Base-by-base conservation (phyloP, 1,140 invertebrate genomes). In the Pteromalus puparum region DNA sequence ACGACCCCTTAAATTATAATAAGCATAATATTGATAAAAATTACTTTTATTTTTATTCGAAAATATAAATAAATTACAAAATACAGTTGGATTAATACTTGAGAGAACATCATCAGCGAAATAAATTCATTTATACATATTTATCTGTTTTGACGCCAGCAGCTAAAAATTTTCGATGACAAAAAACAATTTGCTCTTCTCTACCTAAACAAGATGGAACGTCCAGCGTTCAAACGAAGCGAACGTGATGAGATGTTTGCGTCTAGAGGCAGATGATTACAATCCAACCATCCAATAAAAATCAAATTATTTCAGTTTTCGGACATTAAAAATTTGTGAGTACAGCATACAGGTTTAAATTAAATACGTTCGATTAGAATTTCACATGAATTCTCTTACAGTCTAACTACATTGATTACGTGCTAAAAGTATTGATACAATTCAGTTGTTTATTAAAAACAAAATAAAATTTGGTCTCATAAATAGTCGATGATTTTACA, bases 31-130 rank as follows among this genome's bases (percentile, higher is more conserved):
- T 90, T 89, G 88, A 90, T 91, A 91, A 92, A 92, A 92, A 91
- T 92, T 88, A 90, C 86, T 89, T 92, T 91, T 92, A 91, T 91
- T 90, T 87, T 91, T 89, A 89, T 89, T 82, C 85, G 86, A 92
- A 92, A 91, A 91, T 92, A 92, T 92, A 92, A 93, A 91, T 93
- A 92, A 93, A 91, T 93, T 92, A 92, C 90, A 92, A 92, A 92
- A 91, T 91, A 90, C 88, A 90, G 85, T 90, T 88, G 85, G 87
- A 88, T 90, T 88, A 90, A 89, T 91, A 88, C 88, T 88, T 86
- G 87, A 87, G 89, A 90, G 87, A 91, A 88, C 86, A 81, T 85
- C 83, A 76, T 85, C 68, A 87, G 86, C 88, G 87, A 89, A 85
- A 61, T 87, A 88, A 91, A 87, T 87, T 86, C 61, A 75, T 83